Conservation (phyloP, 2,113 vertebrate genomes). For the Sorex fumeus region DNA sequence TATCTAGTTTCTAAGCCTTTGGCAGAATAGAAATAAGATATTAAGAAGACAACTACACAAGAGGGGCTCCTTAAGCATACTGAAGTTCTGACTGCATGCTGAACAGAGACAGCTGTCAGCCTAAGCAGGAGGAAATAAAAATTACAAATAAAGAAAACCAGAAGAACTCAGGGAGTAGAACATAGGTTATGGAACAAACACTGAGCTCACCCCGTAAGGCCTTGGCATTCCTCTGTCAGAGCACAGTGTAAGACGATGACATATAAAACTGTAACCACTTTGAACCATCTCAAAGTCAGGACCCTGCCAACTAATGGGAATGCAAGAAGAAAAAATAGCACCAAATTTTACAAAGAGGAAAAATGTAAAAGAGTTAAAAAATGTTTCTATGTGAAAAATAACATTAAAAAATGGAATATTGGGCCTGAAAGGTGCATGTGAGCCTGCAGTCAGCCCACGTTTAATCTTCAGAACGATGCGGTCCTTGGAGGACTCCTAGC, state of each 20-base stretch:
- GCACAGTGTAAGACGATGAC: background rate
- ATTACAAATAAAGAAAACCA: conserved; percentile 29
- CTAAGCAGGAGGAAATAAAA: conserved; percentile 68
- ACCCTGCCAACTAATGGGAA: background rate
- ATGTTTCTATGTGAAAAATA: conserved; percentile 28
- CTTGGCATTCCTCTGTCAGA: background rate
- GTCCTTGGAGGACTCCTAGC: too few relatives aligned
- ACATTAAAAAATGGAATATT: background rate
- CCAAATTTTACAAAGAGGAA: background rate
- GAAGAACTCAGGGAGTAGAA: conserved; percentile 48
- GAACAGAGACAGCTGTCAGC: conserved; percentile 6
- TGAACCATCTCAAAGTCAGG: background rate
- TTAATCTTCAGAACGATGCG: too few relatives aligned
- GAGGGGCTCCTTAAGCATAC: conserved; percentile 28
- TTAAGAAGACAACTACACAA: conserved; percentile 59
- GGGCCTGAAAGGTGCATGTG: too few relatives aligned
- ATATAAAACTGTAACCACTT: background rate
- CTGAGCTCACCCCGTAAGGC: background rate
- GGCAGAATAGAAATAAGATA: conserved; percentile 80
- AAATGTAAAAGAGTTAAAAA: background rate
- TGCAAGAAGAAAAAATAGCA: background rate
- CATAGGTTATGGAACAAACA: background rate
- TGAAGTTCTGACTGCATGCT: background rate
- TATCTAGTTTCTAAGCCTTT: conserved; percentile 68
- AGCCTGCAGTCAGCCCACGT: too few relatives aligned